Conservation (phyloP, 2,888 invertebrate genomes). For the Tiliacea aurago region DNA sequence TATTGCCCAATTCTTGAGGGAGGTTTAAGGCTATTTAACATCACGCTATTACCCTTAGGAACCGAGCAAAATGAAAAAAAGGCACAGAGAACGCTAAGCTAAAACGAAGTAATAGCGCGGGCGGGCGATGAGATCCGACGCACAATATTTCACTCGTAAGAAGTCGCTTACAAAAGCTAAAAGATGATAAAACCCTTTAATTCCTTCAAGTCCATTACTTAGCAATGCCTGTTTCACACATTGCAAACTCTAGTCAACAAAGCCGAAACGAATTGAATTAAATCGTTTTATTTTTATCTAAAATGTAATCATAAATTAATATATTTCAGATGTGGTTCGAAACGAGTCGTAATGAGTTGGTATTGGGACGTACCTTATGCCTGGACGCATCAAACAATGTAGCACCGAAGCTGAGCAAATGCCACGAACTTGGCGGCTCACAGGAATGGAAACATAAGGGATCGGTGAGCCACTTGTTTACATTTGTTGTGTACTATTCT, state of each 20-base stretch:
- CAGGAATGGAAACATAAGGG: constrained; percentile 98
- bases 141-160: too few species aligned
- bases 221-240: neutral
- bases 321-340: constrained; percentile 94
- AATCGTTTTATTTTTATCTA: too few species aligned
- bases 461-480: constrained; percentile 84
- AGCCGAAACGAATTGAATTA: too few species aligned
- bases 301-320: constrained; percentile 1
- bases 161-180: too few species aligned
- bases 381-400: constrained; percentile 93
- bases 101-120: too few species aligned
- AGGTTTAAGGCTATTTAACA: too few species aligned
- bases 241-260: neutral
- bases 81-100: too few species aligned
- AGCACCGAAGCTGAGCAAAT: constrained; percentile 95
- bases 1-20: too few species aligned
- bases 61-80: too few species aligned
- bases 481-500: neutral
- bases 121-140: too few species aligned
- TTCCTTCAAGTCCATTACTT: neutral
- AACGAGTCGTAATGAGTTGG: constrained; percentile 95
- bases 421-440: constrained; percentile 97
- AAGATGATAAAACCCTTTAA: neutral
- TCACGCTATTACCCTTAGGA: too few species aligned
- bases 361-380: constrained; percentile 95